Evolutionary conservation across 2,888 invertebrate genomes (phyloP), one percentile per base, ranked within the genome.

Genomic region (Dynastes hyllus): DNA sequence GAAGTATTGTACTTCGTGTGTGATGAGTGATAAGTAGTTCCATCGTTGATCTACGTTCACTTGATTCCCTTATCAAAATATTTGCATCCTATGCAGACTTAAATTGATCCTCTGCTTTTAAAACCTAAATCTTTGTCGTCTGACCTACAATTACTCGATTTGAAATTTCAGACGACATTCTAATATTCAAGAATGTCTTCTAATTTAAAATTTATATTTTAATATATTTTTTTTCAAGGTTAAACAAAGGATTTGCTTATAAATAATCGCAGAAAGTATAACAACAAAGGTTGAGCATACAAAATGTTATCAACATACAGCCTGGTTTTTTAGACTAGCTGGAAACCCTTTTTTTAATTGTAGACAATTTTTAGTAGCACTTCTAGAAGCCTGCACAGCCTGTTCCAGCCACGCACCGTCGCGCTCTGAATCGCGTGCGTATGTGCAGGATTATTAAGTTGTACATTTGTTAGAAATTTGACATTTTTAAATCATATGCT

Each of bases 381-480:
- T 84, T 70, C 75, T 78, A 80, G 85, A 86, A 63, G 88, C 88
- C 88, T 88, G 88, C 88, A 89, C 88, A 89, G 88, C 88, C 89
- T 88, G 87, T 86, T 87, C 86, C 86, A 85, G 89, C 88, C 88
- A 89, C 88, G 88, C 88, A 89, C 88, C 87, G 85, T 85, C 87
- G 87, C 86, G 86, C 83, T 82, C 80, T 78, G 76, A 81, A 45
- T 75, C 77, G 67, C 81, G 81, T 81, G 84, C 85, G 83, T 71
- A 76, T 71, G 76, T 80, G 67, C 77, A 71, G 76, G 71, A 79
- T 70, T 63, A 45, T 8, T 11, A 6, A 45, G 45, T 40, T 66
- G 45, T 78, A 78, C 65, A 70, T 78, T 53, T 66, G 66, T 80
- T 51, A 63, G 9, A 63, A 9, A 61, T 61, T 61, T 22, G 11